Percentiles rank a stretch among this genome's conserved stretches.
These are phyloP conservation scores for Pachyseris speciosa DNA, from an alignment of 64 coral and sea anemone genomes.

Conservation along the genomic window DNA sequence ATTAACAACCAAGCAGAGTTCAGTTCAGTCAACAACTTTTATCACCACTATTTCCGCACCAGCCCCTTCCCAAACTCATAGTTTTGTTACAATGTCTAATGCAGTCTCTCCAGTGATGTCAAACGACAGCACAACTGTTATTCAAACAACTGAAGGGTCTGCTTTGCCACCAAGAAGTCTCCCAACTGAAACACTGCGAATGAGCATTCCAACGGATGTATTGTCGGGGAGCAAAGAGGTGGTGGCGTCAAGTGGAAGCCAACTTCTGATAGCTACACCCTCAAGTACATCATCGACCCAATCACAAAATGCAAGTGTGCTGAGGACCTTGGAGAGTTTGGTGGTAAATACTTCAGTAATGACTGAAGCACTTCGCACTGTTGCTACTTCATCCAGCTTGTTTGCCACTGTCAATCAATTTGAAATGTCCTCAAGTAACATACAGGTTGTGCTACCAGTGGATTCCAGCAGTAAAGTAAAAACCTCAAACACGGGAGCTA, in stretches of 20 bases:
- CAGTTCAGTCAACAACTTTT: neutral
- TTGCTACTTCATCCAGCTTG: neutral
- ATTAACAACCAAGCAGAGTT: neutral
- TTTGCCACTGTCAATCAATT: neutral
- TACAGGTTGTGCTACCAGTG: neutral
- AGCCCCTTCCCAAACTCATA: neutral
- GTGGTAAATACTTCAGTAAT: neutral
- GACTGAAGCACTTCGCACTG: neutral
- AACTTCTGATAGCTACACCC: neutral
- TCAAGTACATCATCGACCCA: neutral
- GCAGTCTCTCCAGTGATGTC: neutral
- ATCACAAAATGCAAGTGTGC: neutral
- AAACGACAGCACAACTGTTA: neutral
- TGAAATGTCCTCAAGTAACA: neutral
- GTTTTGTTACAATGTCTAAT: neutral
- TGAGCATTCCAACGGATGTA: neutral
- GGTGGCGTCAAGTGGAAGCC: neutral
- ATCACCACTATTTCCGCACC: neutral
- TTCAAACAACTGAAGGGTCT: neutral
- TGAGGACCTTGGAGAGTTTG: neutral
- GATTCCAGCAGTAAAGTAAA: too few relatives aligned
- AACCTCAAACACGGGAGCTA: neutral
- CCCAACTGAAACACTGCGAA: neutral
- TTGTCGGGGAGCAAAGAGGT: neutral
- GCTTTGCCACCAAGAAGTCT: neutral